These are phyloP conservation scores for Chrysocyon brachyurus DNA, from an alignment of 2,797 vertebrate species.

Conservation along the genomic window DNA sequence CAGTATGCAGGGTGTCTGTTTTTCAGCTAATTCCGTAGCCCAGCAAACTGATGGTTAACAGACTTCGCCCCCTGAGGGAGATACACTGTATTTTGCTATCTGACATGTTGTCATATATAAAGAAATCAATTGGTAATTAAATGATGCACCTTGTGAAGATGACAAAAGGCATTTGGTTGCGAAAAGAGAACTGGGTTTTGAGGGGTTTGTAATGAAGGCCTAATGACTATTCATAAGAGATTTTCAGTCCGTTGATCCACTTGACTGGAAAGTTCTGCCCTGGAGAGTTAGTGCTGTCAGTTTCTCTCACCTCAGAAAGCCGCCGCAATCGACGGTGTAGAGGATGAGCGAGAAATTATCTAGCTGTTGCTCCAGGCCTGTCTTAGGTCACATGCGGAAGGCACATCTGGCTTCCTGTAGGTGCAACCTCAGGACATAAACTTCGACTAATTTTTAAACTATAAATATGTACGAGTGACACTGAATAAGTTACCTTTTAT, in stretches of 20 bases:
- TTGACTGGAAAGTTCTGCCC: constrained; percentile 99
- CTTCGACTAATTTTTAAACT: constrained; percentile 94
- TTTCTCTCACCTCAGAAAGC: constrained; percentile 99
- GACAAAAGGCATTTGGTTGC: constrained; percentile 99
- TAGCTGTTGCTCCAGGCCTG: constrained; percentile 93
- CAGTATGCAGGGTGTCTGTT: constrained; percentile 83
- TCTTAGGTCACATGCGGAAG: constrained; percentile 97
- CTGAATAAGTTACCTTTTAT: constrained; percentile 92
- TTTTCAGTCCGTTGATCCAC: constrained; percentile 98
- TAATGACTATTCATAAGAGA: constrained; percentile 99
- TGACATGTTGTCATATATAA: constrained; percentile 99
- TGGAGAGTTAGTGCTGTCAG: constrained; percentile 99
- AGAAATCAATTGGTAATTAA: constrained; percentile 99
- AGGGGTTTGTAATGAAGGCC: constrained; percentile 98
- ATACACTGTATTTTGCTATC: constrained; percentile 96
- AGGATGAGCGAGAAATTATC: constrained; percentile 97
- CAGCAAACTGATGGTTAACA: constrained; percentile 93
- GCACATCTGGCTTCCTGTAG: constrained; percentile 98
- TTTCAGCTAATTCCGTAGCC: constrained; percentile 88
- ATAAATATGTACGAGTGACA: constrained; percentile 91
- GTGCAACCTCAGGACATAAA: constrained; percentile 95
- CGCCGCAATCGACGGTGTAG: constrained; percentile 95
- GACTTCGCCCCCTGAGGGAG: constrained; percentile 92
- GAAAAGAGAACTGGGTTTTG: constrained; percentile 96
- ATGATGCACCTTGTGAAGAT: constrained; percentile 99